phyloP scores from a whole-genome alignment of 2,888 invertebrate genomes.

The Hirtodrosophila histrioides region DNA sequence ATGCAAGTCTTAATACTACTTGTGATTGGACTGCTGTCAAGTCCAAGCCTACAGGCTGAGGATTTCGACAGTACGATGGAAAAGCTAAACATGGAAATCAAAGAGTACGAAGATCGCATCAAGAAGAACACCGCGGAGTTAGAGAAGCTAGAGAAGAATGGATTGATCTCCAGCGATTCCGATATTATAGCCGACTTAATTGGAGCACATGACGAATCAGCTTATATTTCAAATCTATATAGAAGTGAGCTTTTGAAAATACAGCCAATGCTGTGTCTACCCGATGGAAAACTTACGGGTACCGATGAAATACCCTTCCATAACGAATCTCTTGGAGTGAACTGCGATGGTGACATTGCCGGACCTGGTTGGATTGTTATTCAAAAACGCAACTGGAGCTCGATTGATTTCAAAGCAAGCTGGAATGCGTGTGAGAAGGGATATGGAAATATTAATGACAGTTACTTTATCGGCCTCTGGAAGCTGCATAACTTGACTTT shows the following conservation, averaged over 20 bases:
- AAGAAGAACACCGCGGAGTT: background rate
- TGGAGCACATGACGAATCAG: background rate
- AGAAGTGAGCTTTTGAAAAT: background rate
- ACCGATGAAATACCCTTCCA: background rate
- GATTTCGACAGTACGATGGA: background rate
- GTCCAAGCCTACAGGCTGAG: background rate
- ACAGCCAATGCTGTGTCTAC: conserved; percentile 23
- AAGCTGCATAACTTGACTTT: conserved; percentile 85
- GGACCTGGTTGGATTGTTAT: conserved; percentile 89
- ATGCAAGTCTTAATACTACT: background rate
- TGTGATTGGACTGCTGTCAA: conserved; percentile 1
- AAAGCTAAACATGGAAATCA: background rate
- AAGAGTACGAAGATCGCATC: background rate
- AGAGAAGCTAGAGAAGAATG: background rate
- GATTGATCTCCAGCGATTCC: background rate
- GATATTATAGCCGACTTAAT: background rate
- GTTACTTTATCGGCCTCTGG: conserved; percentile 89
- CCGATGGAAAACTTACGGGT: background rate
- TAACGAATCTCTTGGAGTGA: conserved; percentile 85
- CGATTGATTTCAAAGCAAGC: conserved; percentile 85
- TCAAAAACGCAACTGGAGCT: conserved; percentile 87
- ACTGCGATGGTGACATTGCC: conserved; percentile 83
- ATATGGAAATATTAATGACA: conserved; percentile 88
- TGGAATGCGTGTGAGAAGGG: conserved; percentile 88
- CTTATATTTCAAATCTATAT: background rate